Base-by-base conservation (phyloP, 1,140 invertebrate genomes). In the Nymphalis io region DNA sequence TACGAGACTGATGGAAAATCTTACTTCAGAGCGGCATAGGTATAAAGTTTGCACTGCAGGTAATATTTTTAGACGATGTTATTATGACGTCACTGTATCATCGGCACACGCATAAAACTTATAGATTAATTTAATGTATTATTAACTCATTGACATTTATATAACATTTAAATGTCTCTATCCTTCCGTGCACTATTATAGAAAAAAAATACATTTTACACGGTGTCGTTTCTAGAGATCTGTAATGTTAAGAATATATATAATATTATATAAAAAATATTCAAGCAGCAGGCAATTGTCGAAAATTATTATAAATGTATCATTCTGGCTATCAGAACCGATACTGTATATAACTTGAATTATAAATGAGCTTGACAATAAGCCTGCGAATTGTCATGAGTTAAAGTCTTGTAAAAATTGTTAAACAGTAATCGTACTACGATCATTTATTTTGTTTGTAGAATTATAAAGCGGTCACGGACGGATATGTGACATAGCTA, bases 401-500 rank as follows among this genome's bases (percentile, higher is more conserved):
- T n/a, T n/a, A n/a, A n/a, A n/a, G n/a, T n/a, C 38, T 39, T 39
- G 13, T 42, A 15, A 11, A 13, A 42, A 13, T 42, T 8, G 10
- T 3, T 8, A 33, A 8, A 5, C 27, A 33, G 27, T 33, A 33
- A 5, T 0, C 6, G 6, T 33, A 33, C 27, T 33, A n/a, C 27
- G 27, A 33, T 33, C 3, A 33, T 33, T 27, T n/a, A 46, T 5
- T 46, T 15, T n/a, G 16, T n/a, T 2, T 11, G 18, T 51, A 20
- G 18, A 20, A 48, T 42, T 42, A 42, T 42, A 20, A 20, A 33
- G 27, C 4, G 27, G 27, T 1, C 46, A 55, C 20, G 23, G 51
- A 55, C 15, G 12, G 51, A 55, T 40, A 39, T 59, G 12, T 39
- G 16, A 59, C n/a, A 59, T 21, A 55, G 21, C 13, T 39, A 40